Conservation (phyloP, 2,113 vertebrate species). For the Collichthys lucidus region DNA sequence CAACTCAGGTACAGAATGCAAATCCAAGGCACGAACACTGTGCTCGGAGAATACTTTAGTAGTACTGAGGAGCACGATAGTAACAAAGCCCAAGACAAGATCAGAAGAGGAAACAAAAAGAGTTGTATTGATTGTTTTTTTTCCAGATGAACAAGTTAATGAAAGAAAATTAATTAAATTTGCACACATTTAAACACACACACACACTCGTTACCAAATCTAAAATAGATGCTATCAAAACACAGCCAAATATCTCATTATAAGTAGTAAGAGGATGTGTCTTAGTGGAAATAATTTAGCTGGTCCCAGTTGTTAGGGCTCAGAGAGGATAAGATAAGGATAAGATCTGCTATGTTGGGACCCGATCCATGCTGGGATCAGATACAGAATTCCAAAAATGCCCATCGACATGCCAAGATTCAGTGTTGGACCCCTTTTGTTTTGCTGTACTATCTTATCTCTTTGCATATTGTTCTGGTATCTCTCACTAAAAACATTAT, state of each 20-base stretch:
- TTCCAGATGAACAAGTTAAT: not conserved
- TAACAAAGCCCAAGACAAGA: not conserved
- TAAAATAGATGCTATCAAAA: conserved; percentile 35
- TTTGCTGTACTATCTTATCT: conserved; percentile 60
- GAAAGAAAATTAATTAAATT: not conserved
- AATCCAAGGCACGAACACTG: conserved; percentile 44
- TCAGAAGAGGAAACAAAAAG: not conserved
- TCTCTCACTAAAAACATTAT: conserved; percentile 29
- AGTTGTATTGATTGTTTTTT: conserved; percentile 14
- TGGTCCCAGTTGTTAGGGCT: conserved; percentile 66
- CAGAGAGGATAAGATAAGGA: conserved; percentile 74
- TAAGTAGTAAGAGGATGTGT: conserved; percentile 46
- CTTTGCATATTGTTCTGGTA: conserved; percentile 57
- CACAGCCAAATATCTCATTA: conserved; percentile 41
- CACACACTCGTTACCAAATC: conserved; percentile 16
- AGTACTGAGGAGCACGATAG: not conserved
- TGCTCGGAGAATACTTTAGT: not conserved
- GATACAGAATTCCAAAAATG: conserved; percentile 85
- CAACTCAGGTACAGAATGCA: conserved; percentile 70
- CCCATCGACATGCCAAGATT: conserved; percentile 75
- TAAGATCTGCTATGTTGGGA: conserved; percentile 77
- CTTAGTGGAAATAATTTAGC: conserved; percentile 49
- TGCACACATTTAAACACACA: too few species aligned
- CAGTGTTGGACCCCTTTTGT: conserved; percentile 51
- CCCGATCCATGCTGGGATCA: conserved; percentile 76